phyloP scores from a whole-genome alignment of 2,113 vertebrate genomes.

The Rhombomys opimus region DNA sequence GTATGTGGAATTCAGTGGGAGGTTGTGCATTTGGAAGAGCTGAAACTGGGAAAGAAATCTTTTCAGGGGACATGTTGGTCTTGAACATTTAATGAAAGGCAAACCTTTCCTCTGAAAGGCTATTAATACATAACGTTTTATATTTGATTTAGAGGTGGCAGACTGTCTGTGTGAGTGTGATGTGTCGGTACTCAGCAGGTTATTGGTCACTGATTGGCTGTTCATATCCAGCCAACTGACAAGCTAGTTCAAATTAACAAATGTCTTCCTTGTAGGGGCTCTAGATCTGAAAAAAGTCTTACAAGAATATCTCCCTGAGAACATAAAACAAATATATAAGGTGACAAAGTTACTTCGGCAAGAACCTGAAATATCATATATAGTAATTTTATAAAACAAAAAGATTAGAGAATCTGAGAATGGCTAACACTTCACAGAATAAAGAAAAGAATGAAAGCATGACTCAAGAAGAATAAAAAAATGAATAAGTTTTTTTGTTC shows the following conservation, averaged over 20 bases:
- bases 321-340: background rate
- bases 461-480: background rate
- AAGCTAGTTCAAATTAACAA: background rate
- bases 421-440: background rate
- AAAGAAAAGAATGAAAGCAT: background rate
- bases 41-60: background rate
- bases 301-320: background rate
- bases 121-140: background rate
- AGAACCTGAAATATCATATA: background rate
- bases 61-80: background rate
- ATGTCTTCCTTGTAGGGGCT: background rate
- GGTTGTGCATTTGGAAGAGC: background rate
- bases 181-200: background rate
- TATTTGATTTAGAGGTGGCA: background rate
- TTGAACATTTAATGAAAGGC: background rate
- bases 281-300: background rate
- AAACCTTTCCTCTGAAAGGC: background rate
- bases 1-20: background rate
- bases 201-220: background rate
- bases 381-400: background rate
- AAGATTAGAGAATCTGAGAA: background rate
- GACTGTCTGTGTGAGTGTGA: no score
- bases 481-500: background rate
- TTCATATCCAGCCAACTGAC: background rate
- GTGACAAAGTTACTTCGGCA: background rate